These are phyloP conservation scores for Nezara viridula DNA, from an alignment of 2,888 invertebrate genomes.

Conservation along the genomic window DNA sequence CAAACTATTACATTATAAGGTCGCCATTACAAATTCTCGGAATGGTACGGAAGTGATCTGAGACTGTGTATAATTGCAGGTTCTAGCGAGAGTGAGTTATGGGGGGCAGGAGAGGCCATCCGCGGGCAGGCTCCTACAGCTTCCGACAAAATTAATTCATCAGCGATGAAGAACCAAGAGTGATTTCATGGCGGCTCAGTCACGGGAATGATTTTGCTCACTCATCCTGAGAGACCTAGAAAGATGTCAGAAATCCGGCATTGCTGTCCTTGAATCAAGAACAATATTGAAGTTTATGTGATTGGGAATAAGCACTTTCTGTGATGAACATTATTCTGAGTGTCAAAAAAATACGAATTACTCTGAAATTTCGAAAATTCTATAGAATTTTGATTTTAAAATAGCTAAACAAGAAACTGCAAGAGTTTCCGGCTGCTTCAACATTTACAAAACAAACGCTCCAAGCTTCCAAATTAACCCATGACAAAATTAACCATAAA, in stretches of 20 bases:
- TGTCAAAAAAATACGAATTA: too few species aligned
- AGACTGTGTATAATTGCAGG: background rate
- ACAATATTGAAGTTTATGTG: too few species aligned
- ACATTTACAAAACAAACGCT: too few species aligned
- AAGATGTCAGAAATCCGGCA: background rate
- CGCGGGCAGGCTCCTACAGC: background rate
- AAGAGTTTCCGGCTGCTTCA: too few species aligned
- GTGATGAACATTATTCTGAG: too few species aligned
- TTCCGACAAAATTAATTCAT: slow-evolving; percentile 31
- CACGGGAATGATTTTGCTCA: background rate
- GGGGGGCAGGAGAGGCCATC: background rate
- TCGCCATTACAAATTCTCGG: background rate
- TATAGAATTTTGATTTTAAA: too few species aligned
- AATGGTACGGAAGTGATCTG: slow-evolving; percentile 21
- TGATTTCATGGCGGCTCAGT: background rate
- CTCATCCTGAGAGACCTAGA: background rate
- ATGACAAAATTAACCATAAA: too few species aligned
- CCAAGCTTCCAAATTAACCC: too few species aligned
- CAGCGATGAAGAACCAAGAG: background rate
- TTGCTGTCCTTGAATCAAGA: too few species aligned
- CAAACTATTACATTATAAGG: background rate
- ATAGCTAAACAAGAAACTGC: too few species aligned
- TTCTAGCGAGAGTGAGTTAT: slow-evolving; percentile 17
- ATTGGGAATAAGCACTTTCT: too few species aligned
- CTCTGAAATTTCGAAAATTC: too few species aligned